These are phyloP conservation scores for Caenorhabditis sp. DNA, from an alignment of 2,888 invertebrate genomes.

Conservation along the genomic window DNA sequence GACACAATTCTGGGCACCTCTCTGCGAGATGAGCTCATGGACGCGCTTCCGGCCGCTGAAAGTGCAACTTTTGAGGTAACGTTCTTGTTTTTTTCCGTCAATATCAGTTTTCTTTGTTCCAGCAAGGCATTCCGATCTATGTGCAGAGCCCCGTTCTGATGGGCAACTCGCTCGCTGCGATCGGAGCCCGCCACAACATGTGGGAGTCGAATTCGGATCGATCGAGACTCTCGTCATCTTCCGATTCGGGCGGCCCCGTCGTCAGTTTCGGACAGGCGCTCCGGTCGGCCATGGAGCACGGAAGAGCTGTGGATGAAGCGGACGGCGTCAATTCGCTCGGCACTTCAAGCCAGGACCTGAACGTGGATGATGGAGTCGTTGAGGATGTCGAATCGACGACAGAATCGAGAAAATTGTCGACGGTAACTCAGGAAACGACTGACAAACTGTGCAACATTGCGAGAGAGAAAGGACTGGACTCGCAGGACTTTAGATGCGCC, in stretches of 20 bases:
- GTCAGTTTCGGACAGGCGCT: constrained; percentile 66
- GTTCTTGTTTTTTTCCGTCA: background rate
- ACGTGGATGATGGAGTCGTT: background rate
- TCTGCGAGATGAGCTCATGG: constrained; percentile 69
- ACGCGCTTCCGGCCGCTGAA: constrained; percentile 37
- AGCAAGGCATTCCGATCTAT: constrained; percentile 44
- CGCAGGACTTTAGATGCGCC: constrained; percentile 76
- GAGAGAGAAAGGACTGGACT: constrained; percentile 72
- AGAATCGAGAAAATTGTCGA: constrained; percentile 27
- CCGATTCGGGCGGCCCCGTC: constrained; percentile 56
- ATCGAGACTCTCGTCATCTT: constrained; percentile 55
- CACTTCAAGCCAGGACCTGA: constrained; percentile 35
- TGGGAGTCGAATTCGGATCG: constrained; percentile 52
- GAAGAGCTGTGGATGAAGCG: background rate
- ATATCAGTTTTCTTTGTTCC: background rate
- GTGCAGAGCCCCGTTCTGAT: constrained; percentile 43
- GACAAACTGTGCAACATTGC: constrained; percentile 64
- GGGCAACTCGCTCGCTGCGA: constrained; percentile 55
- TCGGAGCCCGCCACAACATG: constrained; percentile 49
- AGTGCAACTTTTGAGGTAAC: constrained; percentile 29
- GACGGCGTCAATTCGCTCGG: constrained; percentile 17
- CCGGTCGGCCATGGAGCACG: constrained; percentile 59
- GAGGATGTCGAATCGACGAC: background rate
- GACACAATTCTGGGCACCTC: constrained; percentile 63
- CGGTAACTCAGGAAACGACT: constrained; percentile 25